A percentile compares a stretch with the other conserved stretches of the same genome.
phyloP scores from a whole-genome alignment of 1,140 invertebrate species.

The Heliconius eleuchia region DNA sequence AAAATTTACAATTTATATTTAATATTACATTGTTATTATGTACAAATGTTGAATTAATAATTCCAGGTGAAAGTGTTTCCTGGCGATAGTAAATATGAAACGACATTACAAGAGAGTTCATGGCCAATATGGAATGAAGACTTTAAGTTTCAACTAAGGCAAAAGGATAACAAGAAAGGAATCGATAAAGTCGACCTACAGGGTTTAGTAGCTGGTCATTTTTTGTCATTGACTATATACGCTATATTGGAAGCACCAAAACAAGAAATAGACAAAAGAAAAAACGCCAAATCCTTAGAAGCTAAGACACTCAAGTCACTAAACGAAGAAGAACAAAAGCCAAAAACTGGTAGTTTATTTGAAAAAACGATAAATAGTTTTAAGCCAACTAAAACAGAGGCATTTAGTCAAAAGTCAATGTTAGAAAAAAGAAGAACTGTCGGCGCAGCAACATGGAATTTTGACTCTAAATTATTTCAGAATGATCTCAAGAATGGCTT shows the following conservation, averaged over 20 bases:
- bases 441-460: slow-evolving; percentile 87
- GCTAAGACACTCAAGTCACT: slow-evolving; percentile 74
- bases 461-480: slow-evolving; percentile 86
- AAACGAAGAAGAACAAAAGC: slow-evolving; percentile 65
- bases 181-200: slow-evolving; percentile 67
- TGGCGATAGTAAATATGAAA: slow-evolving; percentile 87
- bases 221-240: slow-evolving; percentile 88
- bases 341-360: slow-evolving; percentile 56
- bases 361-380: slow-evolving; percentile 71
- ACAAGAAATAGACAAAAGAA: slow-evolving; percentile 63
- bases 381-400: slow-evolving; percentile 69
- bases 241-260: slow-evolving; percentile 84
- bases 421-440: slow-evolving; percentile 84
- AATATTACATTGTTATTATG: not conserved
- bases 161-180: slow-evolving; percentile 68
- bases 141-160: slow-evolving; percentile 85
- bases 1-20: not conserved
- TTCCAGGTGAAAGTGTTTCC: slow-evolving; percentile 88
- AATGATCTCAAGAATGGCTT: slow-evolving; percentile 83
- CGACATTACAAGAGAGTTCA: slow-evolving; percentile 86
- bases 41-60: slow-evolving; percentile 7
- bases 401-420: slow-evolving; percentile 70
- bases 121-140: slow-evolving; percentile 91
- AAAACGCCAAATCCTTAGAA: slow-evolving; percentile 69
- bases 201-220: slow-evolving; percentile 84